phyloP scores from a whole-genome alignment of 2,113 vertebrate species.

The Saguinus midas region DNA sequence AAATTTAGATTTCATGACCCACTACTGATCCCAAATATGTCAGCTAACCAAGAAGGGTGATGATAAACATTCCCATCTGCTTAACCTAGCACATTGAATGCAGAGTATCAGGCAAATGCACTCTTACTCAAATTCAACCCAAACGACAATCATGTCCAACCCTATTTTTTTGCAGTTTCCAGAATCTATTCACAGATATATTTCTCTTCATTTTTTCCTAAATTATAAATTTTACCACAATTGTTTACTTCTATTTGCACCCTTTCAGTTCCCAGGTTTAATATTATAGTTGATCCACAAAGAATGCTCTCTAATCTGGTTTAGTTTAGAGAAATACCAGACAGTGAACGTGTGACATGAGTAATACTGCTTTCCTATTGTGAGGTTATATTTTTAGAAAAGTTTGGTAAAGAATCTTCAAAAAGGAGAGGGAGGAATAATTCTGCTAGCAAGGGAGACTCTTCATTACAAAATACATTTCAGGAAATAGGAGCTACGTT shows the following conservation, averaged over 20 bases:
- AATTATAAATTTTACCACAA: not conserved
- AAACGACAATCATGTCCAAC: not conserved
- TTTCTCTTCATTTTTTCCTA: not conserved
- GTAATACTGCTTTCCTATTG: not conserved
- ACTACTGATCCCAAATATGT: conserved; percentile 36
- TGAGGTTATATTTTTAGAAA: not conserved
- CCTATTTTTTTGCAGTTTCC: not conserved
- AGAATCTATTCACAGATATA: not conserved
- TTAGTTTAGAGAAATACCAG: not conserved
- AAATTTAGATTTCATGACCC: not conserved
- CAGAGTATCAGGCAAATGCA: not conserved
- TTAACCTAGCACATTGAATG: not conserved
- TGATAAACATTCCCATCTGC: conserved; percentile 25
- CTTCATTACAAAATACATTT: not conserved
- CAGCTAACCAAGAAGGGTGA: conserved; percentile 18
- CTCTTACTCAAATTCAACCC: not conserved
- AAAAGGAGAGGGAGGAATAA: not conserved
- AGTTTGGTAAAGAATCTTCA: not conserved
- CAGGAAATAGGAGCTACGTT: not conserved
- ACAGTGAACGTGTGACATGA: not conserved
- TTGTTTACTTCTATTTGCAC: not conserved
- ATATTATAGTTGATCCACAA: not conserved
- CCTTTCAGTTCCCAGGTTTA: not conserved
- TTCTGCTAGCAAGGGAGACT: not conserved
- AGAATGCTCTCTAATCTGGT: not conserved